Evolutionary conservation across 2,797 vertebrate genomes (phyloP), one percentile per base, ranked within the genome.

Genomic region (Natrix natrix): DNA sequence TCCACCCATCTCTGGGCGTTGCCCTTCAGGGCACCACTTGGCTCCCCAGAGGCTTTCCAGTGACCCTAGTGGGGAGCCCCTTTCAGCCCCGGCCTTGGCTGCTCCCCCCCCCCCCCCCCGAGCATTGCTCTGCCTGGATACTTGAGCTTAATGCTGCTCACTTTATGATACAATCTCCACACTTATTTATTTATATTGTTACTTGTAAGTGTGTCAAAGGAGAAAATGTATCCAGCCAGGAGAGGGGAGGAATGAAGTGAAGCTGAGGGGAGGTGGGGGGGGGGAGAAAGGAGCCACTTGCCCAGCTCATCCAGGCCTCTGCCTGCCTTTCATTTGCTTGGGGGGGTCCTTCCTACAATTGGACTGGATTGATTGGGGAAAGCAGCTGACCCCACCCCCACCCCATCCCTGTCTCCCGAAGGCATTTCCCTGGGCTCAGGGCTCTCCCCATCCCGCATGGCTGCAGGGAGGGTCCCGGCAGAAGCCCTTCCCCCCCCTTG

Each of bases 351-450:
- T 74, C 69, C 69, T 8, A 93, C 92, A 95, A 95, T 87, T 90
- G 96, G 3, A 7, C 37, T 92, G 92, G 95, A 78, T 95, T 95
- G 1, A 91, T 95, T 92, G 0, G 10, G 95, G 95, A 95, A 94
- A 92, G 94, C 92, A 78, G 61, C 96, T 97, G 94, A 69, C 37
- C 93, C 94, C 95, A 37, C 32, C 32, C 43, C 97, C 94, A 59
- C 43, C 94, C 93, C 95, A 95, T 4, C 74, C 17, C 93, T 96
- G 95, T 97, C 97, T 97, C 97, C 97, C 96, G 94, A 96, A 96
- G 96, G 94, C 92, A 94, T 89, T 95, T 95, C 94, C 91, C 86
- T 96, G 94, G 94, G 96, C 95, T 97, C 97, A 97, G 96, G 93
- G 95, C 93, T 52, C 94, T 96, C 94, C 96, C 96, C 52, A 94